These are phyloP conservation scores for Noctua comes DNA, from an alignment of 2,888 invertebrate genomes.

Conservation along the genomic window DNA sequence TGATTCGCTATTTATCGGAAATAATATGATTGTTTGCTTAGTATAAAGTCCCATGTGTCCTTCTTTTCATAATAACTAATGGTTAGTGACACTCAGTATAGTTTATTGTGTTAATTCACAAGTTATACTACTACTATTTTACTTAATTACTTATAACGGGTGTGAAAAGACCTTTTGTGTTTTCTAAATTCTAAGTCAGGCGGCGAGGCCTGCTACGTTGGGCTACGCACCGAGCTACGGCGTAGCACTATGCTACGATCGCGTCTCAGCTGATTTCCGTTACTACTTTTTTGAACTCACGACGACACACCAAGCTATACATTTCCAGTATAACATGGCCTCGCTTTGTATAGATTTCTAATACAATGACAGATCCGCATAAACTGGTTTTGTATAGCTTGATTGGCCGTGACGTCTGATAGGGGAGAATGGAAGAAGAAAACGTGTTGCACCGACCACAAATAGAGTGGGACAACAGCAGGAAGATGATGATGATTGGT, in stretches of 20 bases:
- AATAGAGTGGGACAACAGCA: too few relatives aligned
- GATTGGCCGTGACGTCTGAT: too few relatives aligned
- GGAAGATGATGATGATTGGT: too few relatives aligned
- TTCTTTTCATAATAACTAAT: constrained; percentile 3
- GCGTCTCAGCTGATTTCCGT: background rate
- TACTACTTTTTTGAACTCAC: too few relatives aligned
- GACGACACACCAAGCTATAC: too few relatives aligned
- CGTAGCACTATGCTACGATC: constrained; percentile 31
- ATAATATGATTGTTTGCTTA: constrained; percentile 4
- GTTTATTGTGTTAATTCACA: background rate
- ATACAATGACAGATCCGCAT: too few relatives aligned
- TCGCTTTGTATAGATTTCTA: too few relatives aligned
- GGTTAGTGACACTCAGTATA: background rate
- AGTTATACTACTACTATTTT: background rate
- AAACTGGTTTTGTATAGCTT: too few relatives aligned
- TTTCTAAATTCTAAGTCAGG: background rate
- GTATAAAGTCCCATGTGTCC: background rate
- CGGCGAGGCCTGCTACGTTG: background rate
- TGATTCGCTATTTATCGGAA: constrained; percentile 14
- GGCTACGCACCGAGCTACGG: constrained; percentile 20
- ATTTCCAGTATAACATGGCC: too few relatives aligned
- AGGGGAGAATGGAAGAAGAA: too few relatives aligned
- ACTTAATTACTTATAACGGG: background rate
- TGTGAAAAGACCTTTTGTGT: background rate
- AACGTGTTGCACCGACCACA: too few relatives aligned